Conservation (phyloP, 2,888 invertebrate genomes). For the Metellina segmentata region DNA sequence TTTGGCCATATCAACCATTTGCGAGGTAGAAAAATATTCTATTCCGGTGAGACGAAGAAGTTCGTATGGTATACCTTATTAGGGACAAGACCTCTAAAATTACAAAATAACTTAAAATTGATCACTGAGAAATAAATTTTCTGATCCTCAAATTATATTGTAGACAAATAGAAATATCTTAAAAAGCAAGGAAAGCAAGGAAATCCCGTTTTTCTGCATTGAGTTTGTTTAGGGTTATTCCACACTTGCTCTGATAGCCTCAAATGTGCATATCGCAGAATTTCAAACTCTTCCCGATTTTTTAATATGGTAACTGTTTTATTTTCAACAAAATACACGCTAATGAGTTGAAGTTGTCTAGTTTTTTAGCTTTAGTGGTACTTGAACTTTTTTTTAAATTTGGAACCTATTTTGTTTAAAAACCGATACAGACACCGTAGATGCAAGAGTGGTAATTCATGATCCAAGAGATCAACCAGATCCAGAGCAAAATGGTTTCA, state of each 20-base stretch:
- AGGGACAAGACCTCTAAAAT: neutral
- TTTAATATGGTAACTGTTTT: constrained; percentile 64
- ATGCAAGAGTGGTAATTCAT: constrained; percentile 77
- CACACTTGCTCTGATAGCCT: no score
- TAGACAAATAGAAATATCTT: no score
- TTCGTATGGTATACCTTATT: constrained; percentile 16
- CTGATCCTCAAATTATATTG: no score
- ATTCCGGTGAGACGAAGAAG: neutral
- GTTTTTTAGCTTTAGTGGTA: neutral
- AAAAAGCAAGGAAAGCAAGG: no score
- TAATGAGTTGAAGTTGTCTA: neutral
- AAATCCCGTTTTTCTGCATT: constrained; percentile 23
- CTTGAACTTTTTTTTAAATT: constrained; percentile 72
- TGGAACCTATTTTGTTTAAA: constrained; percentile 67
- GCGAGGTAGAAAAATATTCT: neutral
- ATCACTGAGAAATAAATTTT: no score
- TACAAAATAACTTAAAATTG: neutral
- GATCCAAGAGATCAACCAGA: constrained; percentile 52
- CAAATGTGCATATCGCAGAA: neutral
- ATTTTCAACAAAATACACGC: constrained; percentile 11
- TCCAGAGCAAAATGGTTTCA: constrained; percentile 43
- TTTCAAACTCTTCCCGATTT: constrained; percentile 33
- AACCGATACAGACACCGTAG: constrained; percentile 71
- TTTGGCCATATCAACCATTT: neutral
- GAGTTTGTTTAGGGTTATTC: constrained; percentile 42